Evolutionary conservation across 2,888 invertebrate species (phyloP).

Genomic region (Colostygia pectinataria): DNA sequence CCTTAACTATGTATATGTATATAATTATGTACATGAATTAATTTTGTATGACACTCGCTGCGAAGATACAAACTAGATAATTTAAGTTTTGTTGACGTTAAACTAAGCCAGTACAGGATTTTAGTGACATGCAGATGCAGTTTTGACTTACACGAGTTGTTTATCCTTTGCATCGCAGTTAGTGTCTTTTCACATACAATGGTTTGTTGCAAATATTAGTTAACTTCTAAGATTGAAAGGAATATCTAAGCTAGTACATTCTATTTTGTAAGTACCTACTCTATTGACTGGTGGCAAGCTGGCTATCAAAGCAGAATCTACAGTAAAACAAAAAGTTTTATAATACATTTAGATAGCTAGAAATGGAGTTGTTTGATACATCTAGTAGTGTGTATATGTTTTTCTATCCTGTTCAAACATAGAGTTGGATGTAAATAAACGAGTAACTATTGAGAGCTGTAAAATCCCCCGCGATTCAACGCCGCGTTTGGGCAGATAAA

Average conservation of each 20-base stretch:
- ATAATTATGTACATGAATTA: constrained; percentile 29
- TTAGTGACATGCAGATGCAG: neutral
- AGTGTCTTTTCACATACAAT: constrained; percentile 15
- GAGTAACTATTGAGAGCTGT: constrained; percentile 56
- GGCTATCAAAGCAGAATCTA: constrained; percentile 20
- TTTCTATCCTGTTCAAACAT: constrained; percentile 25
- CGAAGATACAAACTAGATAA: constrained; percentile 6
- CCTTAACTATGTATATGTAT: too few relatives aligned
- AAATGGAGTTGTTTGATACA: neutral
- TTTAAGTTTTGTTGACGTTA: neutral
- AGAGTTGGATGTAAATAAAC: constrained; percentile 40
- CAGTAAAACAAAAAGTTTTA: neutral
- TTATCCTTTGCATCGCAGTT: constrained; percentile 12
- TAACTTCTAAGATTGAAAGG: constrained; percentile 22
- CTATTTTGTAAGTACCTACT: constrained; percentile 23
- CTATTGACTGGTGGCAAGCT: constrained; percentile 28
- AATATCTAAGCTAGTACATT: constrained; percentile 27
- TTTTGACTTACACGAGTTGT: neutral
- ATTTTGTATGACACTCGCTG: constrained; percentile 30
- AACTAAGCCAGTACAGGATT: neutral
- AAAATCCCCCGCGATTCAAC: constrained; percentile 56
- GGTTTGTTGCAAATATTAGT: constrained; percentile 19
- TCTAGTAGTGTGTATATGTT: neutral
- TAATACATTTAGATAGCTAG: too few relatives aligned
- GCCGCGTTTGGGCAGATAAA: constrained; percentile 76